Conservation (phyloP, 2,888 invertebrate genomes). For the Herminia tarsipennalis region DNA sequence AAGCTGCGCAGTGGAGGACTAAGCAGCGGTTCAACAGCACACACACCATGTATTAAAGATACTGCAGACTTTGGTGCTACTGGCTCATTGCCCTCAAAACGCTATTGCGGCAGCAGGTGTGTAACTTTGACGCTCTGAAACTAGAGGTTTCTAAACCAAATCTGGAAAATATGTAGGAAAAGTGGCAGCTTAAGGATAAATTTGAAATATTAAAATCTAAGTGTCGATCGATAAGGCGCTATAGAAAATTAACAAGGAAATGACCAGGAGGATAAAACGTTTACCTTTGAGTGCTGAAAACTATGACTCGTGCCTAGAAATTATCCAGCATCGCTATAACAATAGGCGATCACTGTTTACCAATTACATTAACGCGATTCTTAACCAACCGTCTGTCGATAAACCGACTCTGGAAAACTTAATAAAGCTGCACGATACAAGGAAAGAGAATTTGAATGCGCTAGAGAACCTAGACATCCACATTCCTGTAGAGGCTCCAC, state of each 20-base stretch:
- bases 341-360: constrained; percentile 7
- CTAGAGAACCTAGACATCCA: background rate
- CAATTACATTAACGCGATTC: constrained; percentile 5
- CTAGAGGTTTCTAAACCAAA: no score
- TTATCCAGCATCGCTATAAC: constrained; percentile 3
- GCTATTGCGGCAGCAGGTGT: no score
- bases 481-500: background rate
- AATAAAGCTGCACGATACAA: constrained; percentile 4
- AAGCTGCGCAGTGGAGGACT: no score
- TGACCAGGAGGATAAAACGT: background rate
- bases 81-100: no score
- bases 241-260: background rate
- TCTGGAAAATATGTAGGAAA: no score
- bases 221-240: no score
- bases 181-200: no score
- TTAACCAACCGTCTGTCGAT: constrained; percentile 2
- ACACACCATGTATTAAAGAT: no score
- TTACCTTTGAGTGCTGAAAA: background rate
- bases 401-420: background rate
- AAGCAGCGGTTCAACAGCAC: no score
- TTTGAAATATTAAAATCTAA: no score
- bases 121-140: no score
- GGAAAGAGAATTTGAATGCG: constrained; percentile 1
- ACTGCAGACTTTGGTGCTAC: no score
- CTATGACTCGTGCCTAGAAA: background rate